Evolutionary conservation across 1,140 invertebrate species (phyloP), one percentile per base, ranked within the genome.

Genomic region (Achatina immaculata): DNA sequence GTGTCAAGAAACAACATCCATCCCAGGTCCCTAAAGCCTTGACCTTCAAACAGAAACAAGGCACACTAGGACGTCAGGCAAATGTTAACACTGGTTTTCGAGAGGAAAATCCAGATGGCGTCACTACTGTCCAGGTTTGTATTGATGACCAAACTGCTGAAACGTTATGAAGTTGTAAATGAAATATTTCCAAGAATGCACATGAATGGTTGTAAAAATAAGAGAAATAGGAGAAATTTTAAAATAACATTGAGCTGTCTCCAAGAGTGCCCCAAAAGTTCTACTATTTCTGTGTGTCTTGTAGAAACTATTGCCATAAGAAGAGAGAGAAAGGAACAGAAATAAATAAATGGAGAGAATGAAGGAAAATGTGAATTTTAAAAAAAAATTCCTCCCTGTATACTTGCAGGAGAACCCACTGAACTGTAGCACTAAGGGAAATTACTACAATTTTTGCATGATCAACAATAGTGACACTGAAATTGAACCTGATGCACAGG

Each of bases 41-140:
- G 31, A 36, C 78, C 55, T 80, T 66, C 38, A 80, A 72, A 72
- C 58, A 78, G 62, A 80, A 80, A 55, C 78, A 71, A 11, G 43
- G 78, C 0, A 48, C 62, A 21, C n/a, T 80, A n/a, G 68, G 78
- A 38, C 55, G n/a, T 11, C 42, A 51, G 28, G 43, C 66, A 0
- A 58, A n/a, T 11, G 45, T 16, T 11, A 80, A 38, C 9, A 80
- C 55, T 36, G 65, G 38, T n/a, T 45, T 68, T 55, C 0, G 16
- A 40, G 76, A 69, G 24, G 78, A 80, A 7, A 40, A 4, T 9
- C 24, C 36, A 31, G 78, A 80, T 11, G 66, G 43, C 14, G 43
- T 51, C 14, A 72, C 31, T 28, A 40, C 21, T 51, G 36, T 71
- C 16, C 78, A 80, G 78, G 78, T 78, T 9, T 3, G 65, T 55